Conservation (phyloP, 2,888 invertebrate genomes). For the Harmothoe impar region DNA sequence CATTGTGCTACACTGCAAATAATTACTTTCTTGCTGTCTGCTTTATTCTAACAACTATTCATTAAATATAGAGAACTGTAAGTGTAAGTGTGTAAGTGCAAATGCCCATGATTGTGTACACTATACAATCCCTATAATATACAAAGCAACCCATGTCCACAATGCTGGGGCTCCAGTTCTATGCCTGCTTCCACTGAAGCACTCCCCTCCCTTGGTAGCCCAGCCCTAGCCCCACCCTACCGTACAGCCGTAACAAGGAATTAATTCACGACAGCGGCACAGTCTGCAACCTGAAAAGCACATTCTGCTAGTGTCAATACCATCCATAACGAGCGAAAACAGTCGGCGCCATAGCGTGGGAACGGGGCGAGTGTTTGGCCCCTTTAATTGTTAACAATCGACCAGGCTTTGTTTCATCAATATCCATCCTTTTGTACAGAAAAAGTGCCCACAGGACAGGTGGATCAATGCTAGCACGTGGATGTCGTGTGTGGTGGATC, state of each 20-base stretch:
- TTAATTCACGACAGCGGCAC: neutral
- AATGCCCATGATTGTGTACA: too few species aligned
- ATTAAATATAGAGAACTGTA: too few species aligned
- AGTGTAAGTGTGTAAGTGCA: too few species aligned
- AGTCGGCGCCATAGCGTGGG: neutral
- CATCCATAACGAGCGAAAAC: slow-evolving; percentile 13
- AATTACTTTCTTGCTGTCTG: too few species aligned
- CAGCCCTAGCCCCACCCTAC: too few species aligned
- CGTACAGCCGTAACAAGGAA: neutral
- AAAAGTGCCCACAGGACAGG: neutral
- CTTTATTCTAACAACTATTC: too few species aligned
- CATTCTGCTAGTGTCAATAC: slow-evolving; percentile 28
- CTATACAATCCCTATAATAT: too few species aligned
- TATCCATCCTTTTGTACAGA: neutral
- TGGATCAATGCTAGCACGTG: neutral
- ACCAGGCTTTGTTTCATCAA: slow-evolving; percentile 32
- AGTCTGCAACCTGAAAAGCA: neutral
- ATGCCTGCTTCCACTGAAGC: too few species aligned
- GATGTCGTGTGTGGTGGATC: neutral
- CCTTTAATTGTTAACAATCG: slow-evolving; percentile 23
- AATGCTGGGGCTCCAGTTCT: too few species aligned
- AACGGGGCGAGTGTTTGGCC: neutral
- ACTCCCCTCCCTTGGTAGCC: too few species aligned
- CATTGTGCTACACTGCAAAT: too few species aligned
- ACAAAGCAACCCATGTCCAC: too few species aligned